These are phyloP conservation scores for Casuarius casuarius DNA, from an alignment of 2,113 vertebrate species.

Conservation along the genomic window DNA sequence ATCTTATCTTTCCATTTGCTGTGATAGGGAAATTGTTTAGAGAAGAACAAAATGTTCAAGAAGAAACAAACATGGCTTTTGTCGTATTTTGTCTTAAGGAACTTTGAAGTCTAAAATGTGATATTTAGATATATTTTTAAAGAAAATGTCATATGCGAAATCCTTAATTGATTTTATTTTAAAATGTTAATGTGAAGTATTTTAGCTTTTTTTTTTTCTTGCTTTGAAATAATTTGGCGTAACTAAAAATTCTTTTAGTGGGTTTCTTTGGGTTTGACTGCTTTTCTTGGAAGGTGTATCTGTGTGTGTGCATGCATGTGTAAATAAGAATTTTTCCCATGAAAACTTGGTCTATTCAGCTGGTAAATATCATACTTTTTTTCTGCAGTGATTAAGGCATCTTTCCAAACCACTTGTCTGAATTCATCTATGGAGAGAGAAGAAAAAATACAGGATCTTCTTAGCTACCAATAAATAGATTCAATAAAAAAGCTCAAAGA, in stretches of 20 bases:
- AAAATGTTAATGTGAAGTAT: background rate
- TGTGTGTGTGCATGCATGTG: too few species aligned
- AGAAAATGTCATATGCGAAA: background rate
- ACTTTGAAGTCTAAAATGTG: background rate
- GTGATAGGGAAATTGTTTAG: background rate
- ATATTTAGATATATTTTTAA: background rate
- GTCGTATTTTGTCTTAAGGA: background rate
- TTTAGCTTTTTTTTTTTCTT: background rate
- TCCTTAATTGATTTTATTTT: background rate
- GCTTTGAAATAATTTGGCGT: background rate
- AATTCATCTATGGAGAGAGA: background rate
- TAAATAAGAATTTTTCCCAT: background rate
- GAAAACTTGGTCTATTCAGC: background rate
- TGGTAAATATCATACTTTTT: background rate
- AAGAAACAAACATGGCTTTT: background rate
- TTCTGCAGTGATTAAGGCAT: background rate
- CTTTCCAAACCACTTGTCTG: background rate
- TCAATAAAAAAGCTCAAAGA: background rate
- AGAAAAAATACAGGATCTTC: background rate
- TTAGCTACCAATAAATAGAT: background rate
- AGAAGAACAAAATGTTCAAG: background rate
- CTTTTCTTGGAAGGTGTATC: accelerated
- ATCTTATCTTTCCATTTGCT: background rate
- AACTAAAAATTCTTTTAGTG: background rate
- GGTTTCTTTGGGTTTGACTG: background rate